Percentiles rank a stretch among this genome's conserved stretches.
These are phyloP conservation scores for Pangasianodon gigas DNA, from an alignment of 2,113 vertebrate genomes.

Conservation along the genomic window DNA sequence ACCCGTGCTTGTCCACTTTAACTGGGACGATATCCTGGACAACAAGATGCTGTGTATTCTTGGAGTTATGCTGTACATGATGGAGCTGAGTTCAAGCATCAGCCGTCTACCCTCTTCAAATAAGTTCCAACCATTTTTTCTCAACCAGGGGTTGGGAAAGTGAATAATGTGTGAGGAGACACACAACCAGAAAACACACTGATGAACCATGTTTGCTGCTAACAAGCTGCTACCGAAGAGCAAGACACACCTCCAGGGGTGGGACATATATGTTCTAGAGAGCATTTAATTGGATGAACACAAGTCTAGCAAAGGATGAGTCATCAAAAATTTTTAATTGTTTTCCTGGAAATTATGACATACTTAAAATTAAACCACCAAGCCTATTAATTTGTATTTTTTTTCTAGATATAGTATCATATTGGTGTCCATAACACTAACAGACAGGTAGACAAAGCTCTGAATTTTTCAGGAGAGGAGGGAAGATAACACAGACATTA, in stretches of 20 bases:
- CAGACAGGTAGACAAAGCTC: neutral
- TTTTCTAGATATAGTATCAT: neutral
- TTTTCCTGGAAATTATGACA: neutral
- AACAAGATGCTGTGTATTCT: neutral
- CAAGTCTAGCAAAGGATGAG: neutral
- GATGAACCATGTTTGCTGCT: no score
- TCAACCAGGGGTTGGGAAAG: no score
- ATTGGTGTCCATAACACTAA: neutral
- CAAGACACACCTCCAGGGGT: no score
- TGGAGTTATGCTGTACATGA: no score
- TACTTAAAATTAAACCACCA: neutral
- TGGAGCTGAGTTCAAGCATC: no score
- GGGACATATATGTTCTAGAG: neutral
- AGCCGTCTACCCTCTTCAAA: no score
- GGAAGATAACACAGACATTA: neutral
- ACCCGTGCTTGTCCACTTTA: neutral
- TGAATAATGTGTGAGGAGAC: no score
- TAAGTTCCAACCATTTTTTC: no score
- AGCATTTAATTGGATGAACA: neutral
- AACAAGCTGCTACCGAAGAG: no score
- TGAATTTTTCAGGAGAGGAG: neutral
- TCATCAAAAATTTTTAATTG: no score
- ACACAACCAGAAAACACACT: no score
- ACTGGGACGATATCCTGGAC: no score
- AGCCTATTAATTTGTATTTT: neutral